phyloP scores from a whole-genome alignment of 2,113 vertebrate species.

The Rhinopithecus roxellana region DNA sequence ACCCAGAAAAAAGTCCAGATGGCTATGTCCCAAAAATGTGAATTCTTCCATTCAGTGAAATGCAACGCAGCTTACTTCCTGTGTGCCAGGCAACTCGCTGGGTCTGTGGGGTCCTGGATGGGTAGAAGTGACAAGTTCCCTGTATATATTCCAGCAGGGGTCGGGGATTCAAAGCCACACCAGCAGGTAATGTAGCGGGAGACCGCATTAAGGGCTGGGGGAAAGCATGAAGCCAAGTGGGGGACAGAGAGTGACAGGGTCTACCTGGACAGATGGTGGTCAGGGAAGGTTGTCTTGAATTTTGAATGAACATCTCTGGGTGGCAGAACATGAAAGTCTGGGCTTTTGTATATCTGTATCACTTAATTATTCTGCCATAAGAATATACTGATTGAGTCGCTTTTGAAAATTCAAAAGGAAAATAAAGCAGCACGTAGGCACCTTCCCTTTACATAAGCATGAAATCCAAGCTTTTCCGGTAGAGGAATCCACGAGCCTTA shows the following conservation, averaged over 20 bases:
- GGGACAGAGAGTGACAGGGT: neutral
- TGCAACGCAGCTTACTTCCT: fast-evolving
- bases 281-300: neutral
- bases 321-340: neutral
- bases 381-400: neutral
- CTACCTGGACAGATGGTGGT: neutral
- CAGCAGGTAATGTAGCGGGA: neutral
- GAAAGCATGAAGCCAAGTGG: neutral
- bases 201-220: too few relatives aligned
- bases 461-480: neutral
- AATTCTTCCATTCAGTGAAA: neutral
- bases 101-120: too few relatives aligned
- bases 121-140: too few relatives aligned
- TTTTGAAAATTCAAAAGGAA: neutral
- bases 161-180: neutral
- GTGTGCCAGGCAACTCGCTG: neutral
- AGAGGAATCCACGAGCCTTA: neutral
- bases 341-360: neutral
- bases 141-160: neutral
- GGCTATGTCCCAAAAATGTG: neutral
- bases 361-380: neutral
- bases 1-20: neutral
- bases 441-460: neutral
- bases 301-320: neutral
- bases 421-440: neutral